A percentile compares a stretch with the other conserved stretches of the same genome.
Evolutionary conservation across 2,797 vertebrate species (phyloP).

Genomic region (Premnoplex brunnescens): DNA sequence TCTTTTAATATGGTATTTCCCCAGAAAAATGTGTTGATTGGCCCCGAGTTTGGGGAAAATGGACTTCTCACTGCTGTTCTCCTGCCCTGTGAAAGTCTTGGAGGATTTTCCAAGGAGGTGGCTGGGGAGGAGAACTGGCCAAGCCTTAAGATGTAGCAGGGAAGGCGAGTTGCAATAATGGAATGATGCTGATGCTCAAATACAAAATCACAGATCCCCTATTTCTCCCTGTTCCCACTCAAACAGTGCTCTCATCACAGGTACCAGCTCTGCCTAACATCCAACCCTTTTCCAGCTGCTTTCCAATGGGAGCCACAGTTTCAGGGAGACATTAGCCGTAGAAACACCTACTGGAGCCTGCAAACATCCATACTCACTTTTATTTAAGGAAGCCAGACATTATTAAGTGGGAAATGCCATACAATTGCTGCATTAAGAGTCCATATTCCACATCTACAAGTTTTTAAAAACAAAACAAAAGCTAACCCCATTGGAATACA

Average conservation of each 20-base stretch:
- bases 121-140: accelerated
- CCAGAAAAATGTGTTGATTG: background rate
- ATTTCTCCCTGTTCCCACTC: background rate
- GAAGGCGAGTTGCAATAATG: background rate
- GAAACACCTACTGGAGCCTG: background rate
- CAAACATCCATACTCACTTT: background rate
- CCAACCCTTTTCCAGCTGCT: background rate
- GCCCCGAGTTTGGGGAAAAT: background rate
- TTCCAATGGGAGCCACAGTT: background rate
- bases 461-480: background rate
- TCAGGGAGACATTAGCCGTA: background rate
- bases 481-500: background rate
- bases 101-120: background rate
- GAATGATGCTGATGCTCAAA: accelerated
- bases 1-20: accelerated
- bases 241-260: background rate
- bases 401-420: background rate
- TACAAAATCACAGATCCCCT: background rate
- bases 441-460: background rate
- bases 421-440: background rate
- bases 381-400: background rate
- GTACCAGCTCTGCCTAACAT: background rate
- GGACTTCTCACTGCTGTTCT: background rate
- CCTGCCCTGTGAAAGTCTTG: background rate
- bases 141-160: accelerated